Evolutionary conservation across 2,888 invertebrate genomes (phyloP), one percentile per base, ranked within the genome.

Genomic region (Pristionchus entomophagus): DNA sequence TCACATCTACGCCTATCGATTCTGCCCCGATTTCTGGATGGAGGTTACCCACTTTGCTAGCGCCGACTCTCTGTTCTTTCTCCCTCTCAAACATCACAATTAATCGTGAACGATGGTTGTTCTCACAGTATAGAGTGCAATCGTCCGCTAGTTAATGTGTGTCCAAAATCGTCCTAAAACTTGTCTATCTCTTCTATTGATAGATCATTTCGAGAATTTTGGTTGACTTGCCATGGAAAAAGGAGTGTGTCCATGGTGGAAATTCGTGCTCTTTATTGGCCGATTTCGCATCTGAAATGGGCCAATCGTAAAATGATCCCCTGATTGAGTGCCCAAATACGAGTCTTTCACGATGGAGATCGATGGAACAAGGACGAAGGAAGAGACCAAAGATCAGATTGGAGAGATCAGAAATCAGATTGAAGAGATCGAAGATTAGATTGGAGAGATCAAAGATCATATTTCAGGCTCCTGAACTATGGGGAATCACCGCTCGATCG

Each of bases 1-100:
- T 0, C 95, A 95, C 90, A 95, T 96, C 89, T 95, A 95, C 92
- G 95, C 95, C 94, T 95, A 95, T 92, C 93, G 95, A 84, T 95
- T 95, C 89, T 91, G 91, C 91, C 91, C 90, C 22, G 90, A 90
- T 84, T 92, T 91, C 86, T 88, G 87, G 83, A 84, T 92, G 17
- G 87, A 89, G 86, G 90, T 90, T 17, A 26, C 41, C 69, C 26
- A 14, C 41, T 41, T 73, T 26, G 8, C 8, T 41, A 5, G 12
- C 19, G 6, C 45, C 45, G n/a, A 35, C 8, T 56, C 53, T 69
- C 35, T n/a, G 22, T 38, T 19, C 35, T 81, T 81, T 41, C 19
- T 69, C 69, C 69, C 26, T 69, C 10, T 69, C 45, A 45, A 14
- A 45, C 69, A 35, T 29, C 62, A 29, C 62, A 6, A 35, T 6